Conservation (phyloP, 2,888 invertebrate species). For the Acrocyrtus sp. region DNA sequence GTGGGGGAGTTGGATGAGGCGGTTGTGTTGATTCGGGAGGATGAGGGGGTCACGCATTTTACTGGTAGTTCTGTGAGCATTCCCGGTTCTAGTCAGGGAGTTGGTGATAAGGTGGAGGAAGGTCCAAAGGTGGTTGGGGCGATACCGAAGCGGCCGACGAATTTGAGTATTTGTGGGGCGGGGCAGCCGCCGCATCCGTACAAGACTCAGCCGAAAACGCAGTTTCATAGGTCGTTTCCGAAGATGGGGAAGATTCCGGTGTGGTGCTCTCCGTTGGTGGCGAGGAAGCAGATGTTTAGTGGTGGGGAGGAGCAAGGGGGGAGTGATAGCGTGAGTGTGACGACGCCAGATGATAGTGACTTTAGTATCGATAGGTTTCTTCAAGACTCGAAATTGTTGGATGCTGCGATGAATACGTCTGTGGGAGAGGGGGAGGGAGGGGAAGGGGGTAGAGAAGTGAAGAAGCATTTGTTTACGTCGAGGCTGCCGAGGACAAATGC, state of each 20-base stretch:
- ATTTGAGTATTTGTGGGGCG: neutral
- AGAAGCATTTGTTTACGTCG: neutral
- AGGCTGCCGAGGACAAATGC: neutral
- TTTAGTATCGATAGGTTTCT: constrained; percentile 50
- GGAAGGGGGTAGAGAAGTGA: neutral
- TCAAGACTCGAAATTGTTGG: constrained; percentile 1
- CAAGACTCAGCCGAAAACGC: constrained; percentile 14
- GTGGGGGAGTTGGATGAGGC: constrained; percentile 27
- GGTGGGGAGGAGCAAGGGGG: neutral
- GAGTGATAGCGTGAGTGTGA: neutral
- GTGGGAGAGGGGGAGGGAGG: neutral
- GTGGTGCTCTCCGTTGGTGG: constrained; percentile 59
- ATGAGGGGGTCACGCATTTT: neutral
- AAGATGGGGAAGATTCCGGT: constrained; percentile 58
- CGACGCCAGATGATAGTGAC: constrained; percentile 8
- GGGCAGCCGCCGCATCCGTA: neutral
- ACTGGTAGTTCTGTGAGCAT: neutral
- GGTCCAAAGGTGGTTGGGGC: constrained; percentile 38
- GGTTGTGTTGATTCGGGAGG: constrained; percentile 29
- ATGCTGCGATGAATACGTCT: constrained; percentile 1
- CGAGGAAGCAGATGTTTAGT: constrained; percentile 37
- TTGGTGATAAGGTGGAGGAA: neutral
- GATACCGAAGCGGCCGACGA: constrained; percentile 20
- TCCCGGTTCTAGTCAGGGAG: neutral
- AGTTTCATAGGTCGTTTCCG: constrained; percentile 34